Evolutionary conservation across 2,113 vertebrate species (phyloP).

Genomic region (Sisor rabdophorus): DNA sequence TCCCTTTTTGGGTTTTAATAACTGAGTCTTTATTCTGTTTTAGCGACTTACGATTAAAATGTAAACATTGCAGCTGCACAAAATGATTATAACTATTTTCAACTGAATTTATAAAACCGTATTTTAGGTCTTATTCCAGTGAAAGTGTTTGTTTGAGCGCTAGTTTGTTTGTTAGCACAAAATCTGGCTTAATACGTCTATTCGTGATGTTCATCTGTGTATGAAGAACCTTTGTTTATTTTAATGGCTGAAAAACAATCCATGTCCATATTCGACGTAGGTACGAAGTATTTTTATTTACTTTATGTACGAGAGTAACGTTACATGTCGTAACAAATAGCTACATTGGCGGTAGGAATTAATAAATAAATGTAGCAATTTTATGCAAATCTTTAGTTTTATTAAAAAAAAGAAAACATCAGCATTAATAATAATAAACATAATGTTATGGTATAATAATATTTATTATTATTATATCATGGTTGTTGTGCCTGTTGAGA

Average conservation of each 20-base stretch:
- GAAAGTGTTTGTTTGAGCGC: neutral
- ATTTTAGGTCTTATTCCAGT: neutral
- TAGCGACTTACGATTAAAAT: no score
- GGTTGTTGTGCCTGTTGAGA: neutral
- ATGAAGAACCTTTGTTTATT: neutral
- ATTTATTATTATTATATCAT: neutral
- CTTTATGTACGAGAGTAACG: neutral
- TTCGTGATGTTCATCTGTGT: neutral
- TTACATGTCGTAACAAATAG: neutral
- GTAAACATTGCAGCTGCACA: no score
- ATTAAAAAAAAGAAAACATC: neutral
- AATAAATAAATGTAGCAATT: neutral
- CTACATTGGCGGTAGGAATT: neutral
- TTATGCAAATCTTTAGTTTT: neutral
- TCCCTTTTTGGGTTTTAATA: no score
- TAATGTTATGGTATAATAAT: constrained; percentile 1
- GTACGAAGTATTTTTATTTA: neutral
- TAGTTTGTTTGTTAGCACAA: neutral
- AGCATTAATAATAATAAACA: neutral
- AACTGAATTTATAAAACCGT: no score
- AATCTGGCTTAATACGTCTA: no score
- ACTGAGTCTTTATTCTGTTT: no score
- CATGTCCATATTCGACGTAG: neutral
- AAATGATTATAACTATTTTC: no score
- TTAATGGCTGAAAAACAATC: neutral